Percentiles rank a stretch among this genome's conserved stretches.
These are phyloP conservation scores for Hyposoter didymator DNA, from an alignment of 2,888 invertebrate species.

Conservation along the genomic window DNA sequence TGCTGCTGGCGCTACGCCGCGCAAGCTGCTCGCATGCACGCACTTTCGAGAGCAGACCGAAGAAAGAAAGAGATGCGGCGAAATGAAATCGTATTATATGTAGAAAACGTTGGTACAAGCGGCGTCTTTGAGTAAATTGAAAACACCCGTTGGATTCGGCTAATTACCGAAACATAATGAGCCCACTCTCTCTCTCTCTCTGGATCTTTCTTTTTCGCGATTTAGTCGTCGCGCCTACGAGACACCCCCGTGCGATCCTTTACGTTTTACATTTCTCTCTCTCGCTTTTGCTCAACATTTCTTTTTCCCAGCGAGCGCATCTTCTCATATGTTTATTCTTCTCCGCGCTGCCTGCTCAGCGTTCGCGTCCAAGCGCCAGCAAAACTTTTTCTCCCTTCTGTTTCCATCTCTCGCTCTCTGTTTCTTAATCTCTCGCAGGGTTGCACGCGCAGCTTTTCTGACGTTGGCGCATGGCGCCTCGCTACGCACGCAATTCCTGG, in stretches of 20 bases:
- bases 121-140: constrained; percentile 77
- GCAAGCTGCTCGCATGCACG: constrained; percentile 37
- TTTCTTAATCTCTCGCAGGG: constrained; percentile 38
- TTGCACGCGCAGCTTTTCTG: constrained; percentile 55
- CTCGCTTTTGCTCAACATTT: constrained; percentile 28
- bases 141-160: constrained; percentile 83
- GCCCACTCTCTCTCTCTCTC: constrained; percentile 72
- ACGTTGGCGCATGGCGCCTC: constrained; percentile 75
- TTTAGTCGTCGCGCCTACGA: constrained; percentile 69
- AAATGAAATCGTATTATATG: constrained; percentile 50
- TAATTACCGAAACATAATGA: constrained; percentile 84
- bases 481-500: constrained; percentile 79
- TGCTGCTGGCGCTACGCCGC: constrained; percentile 53
- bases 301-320: constrained; percentile 34
- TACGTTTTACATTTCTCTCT: constrained; percentile 56
- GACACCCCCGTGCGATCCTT: constrained; percentile 65
- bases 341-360: constrained; percentile 38
- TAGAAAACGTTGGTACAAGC: constrained; percentile 68
- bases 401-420: constrained; percentile 54
- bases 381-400: constrained; percentile 43
- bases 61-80: constrained; percentile 34
- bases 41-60: constrained; percentile 41
- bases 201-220: constrained; percentile 66
- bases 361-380: constrained; percentile 65
- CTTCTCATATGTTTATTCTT: constrained; percentile 60